Evolutionary conservation across 1,140 invertebrate species (phyloP), one percentile per base, ranked within the genome.

Genomic region (Amyelois transitella): DNA sequence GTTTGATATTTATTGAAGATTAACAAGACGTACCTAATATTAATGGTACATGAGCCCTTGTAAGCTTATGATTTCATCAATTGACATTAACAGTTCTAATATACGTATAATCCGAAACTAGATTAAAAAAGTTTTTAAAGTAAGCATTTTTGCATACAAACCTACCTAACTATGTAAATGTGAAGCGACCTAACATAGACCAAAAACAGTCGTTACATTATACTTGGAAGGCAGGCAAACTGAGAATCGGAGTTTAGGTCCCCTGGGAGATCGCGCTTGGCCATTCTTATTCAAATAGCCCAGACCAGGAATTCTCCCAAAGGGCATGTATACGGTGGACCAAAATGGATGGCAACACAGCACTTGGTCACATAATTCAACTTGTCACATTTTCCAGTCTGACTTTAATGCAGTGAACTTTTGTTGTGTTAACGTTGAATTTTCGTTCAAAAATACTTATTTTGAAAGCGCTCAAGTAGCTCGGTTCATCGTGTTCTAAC

Each of bases 271-370:
- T 17, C 43, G 60, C 56, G 66, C 63, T 66, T 68, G 52, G 62
- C 72, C 65, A 76, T 79, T 81, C 76, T 81, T 79, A 81, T 81
- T 81, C 74, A 79, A 81, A 81, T 81, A 74, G 72, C 66, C 67
- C 70, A 66, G 69, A 66, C 53, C 69, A 65, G 53, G 58, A 72
- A 79, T 69, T 78, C 66, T 53, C 73, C 63, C 66, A 28, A 18
- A 62, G 65, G 72, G 25, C 53, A 60, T 69, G 69, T 58, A 57
- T 48, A 47, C n/a, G 32, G n/a, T 38, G 32, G 6, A 25, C 48
- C 43, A 19, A 51, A 55, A 58, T 57, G 47, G 51, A 65, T 45
- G 12, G 32, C 32, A 38, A 38, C 32, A n/a, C n/a, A 14, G 32
- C n/a, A 14, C 32, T 14, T 14, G 32, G 4, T 14, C n/a, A 38